These are phyloP conservation scores for Ctenopoma kingsleyae DNA, from an alignment of 2,797 vertebrate genomes.

Conservation along the genomic window DNA sequence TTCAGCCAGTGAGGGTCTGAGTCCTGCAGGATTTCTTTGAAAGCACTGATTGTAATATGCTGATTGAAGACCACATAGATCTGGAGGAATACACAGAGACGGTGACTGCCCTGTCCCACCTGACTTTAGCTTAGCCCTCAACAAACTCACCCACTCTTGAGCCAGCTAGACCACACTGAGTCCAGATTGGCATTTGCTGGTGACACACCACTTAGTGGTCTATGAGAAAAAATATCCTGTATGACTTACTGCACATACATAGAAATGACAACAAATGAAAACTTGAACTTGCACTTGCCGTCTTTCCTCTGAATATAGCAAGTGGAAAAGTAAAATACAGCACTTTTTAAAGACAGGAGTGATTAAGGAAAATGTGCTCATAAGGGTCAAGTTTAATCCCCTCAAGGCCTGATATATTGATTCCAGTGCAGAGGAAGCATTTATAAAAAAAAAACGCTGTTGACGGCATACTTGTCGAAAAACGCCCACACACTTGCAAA, in stretches of 20 bases:
- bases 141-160: too few species aligned
- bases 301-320: constrained; percentile 6
- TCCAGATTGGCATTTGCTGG: too few species aligned
- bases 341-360: constrained; percentile 53
- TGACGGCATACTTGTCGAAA: constrained; percentile 65
- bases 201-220: too few species aligned
- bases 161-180: too few species aligned
- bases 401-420: constrained; percentile 67
- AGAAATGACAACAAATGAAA: not conserved
- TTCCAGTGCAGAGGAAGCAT: constrained; percentile 76
- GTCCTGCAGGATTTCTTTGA: too few species aligned
- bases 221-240: too few species aligned
- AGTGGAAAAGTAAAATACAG: constrained; percentile 9
- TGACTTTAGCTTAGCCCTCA: too few species aligned
- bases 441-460: constrained; percentile 66
- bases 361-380: constrained; percentile 68
- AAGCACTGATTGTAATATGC: too few species aligned
- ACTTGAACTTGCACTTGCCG: not conserved
- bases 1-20: too few species aligned
- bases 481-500: constrained; percentile 70
- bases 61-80: too few species aligned
- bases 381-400: constrained; percentile 67
- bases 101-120: too few species aligned
- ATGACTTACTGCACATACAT: not conserved
- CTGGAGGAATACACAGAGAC: too few species aligned